These are phyloP conservation scores for Crotophaga sulcirostris DNA, from an alignment of 2,113 vertebrate genomes.

Conservation along the genomic window DNA sequence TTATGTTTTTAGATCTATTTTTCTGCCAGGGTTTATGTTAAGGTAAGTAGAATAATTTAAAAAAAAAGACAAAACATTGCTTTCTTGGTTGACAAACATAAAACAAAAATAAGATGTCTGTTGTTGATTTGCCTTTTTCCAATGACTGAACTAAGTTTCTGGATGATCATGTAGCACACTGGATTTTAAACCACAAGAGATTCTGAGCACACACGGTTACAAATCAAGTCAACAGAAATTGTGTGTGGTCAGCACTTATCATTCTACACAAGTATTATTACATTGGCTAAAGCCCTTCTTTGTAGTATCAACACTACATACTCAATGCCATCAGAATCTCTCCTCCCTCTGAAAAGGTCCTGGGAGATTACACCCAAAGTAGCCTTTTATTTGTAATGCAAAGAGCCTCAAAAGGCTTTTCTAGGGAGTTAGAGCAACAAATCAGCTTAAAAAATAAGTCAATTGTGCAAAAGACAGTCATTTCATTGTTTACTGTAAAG, in stretches of 20 bases:
- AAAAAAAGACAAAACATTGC: not conserved
- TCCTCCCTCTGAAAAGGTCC: not conserved
- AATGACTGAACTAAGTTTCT: not conserved
- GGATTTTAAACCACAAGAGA: not conserved
- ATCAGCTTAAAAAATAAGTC: constrained; percentile 4
- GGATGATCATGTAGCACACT: not conserved
- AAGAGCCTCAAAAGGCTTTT: not conserved
- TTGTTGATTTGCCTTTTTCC: not conserved
- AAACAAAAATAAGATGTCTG: not conserved
- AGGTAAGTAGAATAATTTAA: not conserved
- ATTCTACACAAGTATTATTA: not conserved
- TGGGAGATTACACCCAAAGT: not conserved
- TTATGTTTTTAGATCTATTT: not conserved
- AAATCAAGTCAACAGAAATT: not conserved
- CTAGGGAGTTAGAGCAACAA: not conserved
- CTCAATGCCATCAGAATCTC: not conserved
- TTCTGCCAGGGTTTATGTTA: not conserved
- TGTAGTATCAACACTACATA: not conserved
- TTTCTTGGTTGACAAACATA: not conserved
- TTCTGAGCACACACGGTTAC: not conserved
- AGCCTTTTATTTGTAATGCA: constrained; percentile 4
- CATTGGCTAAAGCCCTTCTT: not conserved
- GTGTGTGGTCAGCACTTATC: constrained; percentile 3
- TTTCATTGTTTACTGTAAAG: not conserved
- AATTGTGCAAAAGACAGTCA: not conserved